Percentiles rank a stretch among this genome's conserved stretches.
Conservation (phyloP, 2,888 invertebrate species). For the Agrotis clavis region DNA sequence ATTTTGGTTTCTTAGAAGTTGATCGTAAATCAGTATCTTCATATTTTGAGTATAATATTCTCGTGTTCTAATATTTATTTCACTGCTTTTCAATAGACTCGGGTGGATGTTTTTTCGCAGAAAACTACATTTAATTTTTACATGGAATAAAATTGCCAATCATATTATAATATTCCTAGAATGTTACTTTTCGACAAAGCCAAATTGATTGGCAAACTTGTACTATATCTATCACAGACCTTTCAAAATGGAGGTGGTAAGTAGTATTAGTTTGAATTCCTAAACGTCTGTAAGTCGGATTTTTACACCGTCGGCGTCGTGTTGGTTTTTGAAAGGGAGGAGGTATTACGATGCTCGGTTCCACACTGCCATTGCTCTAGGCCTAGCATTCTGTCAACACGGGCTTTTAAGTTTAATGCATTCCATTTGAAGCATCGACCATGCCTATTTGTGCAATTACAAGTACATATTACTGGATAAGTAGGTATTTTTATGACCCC, state of each 20-base stretch:
- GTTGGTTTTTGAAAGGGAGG: too few relatives aligned
- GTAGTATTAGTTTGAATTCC: too few relatives aligned
- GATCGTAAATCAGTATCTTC: too few relatives aligned
- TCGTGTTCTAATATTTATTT: too few relatives aligned
- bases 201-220: background rate
- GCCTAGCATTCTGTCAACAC: background rate
- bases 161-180: background rate
- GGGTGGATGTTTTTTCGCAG: background rate
- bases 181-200: background rate
- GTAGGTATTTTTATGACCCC: background rate
- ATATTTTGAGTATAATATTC: too few relatives aligned
- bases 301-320: too few relatives aligned
- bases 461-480: background rate
- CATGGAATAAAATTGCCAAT: background rate
- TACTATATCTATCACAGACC: background rate
- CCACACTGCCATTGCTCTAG: background rate
- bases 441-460: background rate
- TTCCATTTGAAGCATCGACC: background rate
- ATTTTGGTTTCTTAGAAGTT: too few relatives aligned
- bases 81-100: too few relatives aligned
- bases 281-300: too few relatives aligned
- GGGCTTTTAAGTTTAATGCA: background rate
- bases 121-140: background rate
- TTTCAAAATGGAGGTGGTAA: background rate
- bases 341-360: background rate